Conservation (phyloP, 2,113 vertebrate genomes). For the Synodontis membranacea region DNA sequence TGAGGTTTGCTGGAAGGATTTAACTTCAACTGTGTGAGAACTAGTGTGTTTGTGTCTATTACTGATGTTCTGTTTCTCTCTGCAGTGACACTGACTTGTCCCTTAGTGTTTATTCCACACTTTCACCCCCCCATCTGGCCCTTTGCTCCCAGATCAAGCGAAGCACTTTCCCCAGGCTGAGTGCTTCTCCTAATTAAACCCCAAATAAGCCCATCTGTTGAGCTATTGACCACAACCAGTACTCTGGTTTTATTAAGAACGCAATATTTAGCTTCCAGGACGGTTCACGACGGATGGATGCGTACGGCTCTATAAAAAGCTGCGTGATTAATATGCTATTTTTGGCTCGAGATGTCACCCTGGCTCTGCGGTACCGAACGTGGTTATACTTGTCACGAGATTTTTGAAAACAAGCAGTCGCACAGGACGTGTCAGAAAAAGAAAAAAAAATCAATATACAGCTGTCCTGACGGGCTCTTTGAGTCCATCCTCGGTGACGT, state of each 20-base stretch:
- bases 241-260: conserved; percentile 31
- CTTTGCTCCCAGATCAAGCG: conserved; percentile 18
- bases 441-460: conserved; percentile 48
- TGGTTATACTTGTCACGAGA: not conserved
- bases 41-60: not conserved
- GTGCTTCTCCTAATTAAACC: conserved; percentile 48
- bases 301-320: conserved; percentile 17
- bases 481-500: conserved; percentile 11
- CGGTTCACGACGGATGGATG: conserved; percentile 4
- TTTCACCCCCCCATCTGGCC: conserved; percentile 34
- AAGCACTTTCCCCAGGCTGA: conserved; percentile 44
- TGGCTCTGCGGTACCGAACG: not conserved
- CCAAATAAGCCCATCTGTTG: conserved; percentile 53
- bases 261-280: conserved; percentile 27
- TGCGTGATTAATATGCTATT: conserved; percentile 17
- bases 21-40: not conserved
- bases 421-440: conserved; percentile 13
- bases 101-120: conserved; percentile 14
- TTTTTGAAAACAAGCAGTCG: conserved; percentile 15
- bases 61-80: not conserved
- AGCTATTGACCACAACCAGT: conserved; percentile 42
- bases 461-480: conserved; percentile 23
- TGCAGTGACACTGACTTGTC: conserved; percentile 8
- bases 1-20: not conserved
- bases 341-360: not conserved